Percentiles rank a stretch among this genome's conserved stretches.
phyloP scores from a whole-genome alignment of 2,113 vertebrate genomes.

The Ailuropoda melanoleuca region DNA sequence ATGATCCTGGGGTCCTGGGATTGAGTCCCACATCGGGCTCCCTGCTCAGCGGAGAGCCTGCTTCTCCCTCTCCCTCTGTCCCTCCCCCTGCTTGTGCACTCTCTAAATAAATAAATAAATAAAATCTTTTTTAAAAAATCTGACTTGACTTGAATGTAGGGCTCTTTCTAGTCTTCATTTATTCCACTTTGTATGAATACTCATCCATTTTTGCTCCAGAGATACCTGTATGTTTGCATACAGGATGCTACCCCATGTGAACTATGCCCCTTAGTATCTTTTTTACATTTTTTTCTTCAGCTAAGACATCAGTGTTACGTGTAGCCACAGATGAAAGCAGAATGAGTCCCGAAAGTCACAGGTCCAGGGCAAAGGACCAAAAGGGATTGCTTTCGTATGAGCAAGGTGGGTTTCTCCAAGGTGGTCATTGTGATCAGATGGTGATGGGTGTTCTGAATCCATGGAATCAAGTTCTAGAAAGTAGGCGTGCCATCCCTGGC shows the following conservation, averaged over 20 bases:
- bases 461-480: background rate
- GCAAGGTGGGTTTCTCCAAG: background rate
- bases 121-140: background rate
- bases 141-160: background rate
- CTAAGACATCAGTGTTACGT: background rate
- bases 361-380: background rate
- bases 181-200: background rate
- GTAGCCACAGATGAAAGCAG: background rate
- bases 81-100: background rate
- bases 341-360: background rate
- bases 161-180: background rate
- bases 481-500: background rate
- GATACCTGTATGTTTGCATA: background rate
- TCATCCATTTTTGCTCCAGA: background rate
- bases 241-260: background rate
- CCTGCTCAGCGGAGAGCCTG: background rate
- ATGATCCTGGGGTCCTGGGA: background rate
- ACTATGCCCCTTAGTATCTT: background rate
- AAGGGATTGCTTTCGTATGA: background rate
- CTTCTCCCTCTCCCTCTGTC: background rate
- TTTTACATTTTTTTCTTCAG: background rate
- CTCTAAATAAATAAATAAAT: background rate
- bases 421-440: background rate
- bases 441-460: background rate
- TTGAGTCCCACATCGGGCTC: accelerated